Conservation (phyloP, 2,797 vertebrate genomes). For the Aulostomus chinensis region DNA sequence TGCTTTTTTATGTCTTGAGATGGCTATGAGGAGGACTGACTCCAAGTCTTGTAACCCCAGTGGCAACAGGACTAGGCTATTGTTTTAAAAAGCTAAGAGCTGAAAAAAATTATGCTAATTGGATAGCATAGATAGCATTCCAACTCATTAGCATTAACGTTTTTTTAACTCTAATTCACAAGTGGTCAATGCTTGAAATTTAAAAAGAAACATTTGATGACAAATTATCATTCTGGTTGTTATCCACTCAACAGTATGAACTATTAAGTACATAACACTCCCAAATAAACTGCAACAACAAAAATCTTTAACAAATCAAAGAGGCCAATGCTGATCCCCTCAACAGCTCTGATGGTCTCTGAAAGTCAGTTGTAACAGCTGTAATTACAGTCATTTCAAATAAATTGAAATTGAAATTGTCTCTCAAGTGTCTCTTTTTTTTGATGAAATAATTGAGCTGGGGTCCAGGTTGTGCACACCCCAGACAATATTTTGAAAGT, state of each 20-base stretch:
- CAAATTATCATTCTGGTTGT: no score
- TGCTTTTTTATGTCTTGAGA: no score
- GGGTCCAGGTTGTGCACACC: conserved; percentile 42
- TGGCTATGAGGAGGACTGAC: no score
- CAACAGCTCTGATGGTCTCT: conserved; percentile 29
- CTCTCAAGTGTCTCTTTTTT: conserved; percentile 26
- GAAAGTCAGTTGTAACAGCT: conserved; percentile 37
- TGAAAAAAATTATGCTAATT: no score
- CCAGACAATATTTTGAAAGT: conserved; percentile 72
- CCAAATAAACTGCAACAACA: conserved; percentile 15
- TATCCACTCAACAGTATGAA: not conserved
- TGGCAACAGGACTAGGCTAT: no score
- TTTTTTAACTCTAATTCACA: no score
- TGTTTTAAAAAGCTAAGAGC: no score
- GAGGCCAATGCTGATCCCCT: conserved; percentile 7
- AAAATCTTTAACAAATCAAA: conserved; percentile 22
- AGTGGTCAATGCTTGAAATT: no score
- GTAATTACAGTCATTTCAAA: conserved; percentile 51
- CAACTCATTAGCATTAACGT: no score
- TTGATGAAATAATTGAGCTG: conserved; percentile 59
- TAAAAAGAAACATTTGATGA: no score
- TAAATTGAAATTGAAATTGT: conserved; percentile 57
- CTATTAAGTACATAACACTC: not conserved
- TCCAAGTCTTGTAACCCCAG: no score
- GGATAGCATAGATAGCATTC: no score